phyloP scores from a whole-genome alignment of 2,797 vertebrate species.

The Philypnodon macrostomus region DNA sequence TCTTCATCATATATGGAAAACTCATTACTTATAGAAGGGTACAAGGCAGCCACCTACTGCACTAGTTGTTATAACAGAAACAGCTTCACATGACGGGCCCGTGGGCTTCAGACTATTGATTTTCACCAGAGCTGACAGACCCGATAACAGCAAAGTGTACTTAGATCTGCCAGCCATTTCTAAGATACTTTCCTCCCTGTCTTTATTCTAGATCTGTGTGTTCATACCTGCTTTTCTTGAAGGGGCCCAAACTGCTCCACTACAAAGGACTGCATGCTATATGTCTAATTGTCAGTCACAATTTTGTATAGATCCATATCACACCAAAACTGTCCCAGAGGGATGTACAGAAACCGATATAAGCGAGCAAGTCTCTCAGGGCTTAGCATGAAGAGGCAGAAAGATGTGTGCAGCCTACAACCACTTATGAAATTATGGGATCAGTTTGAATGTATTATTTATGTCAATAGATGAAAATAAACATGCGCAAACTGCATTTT shows the following conservation, averaged over 20 bases:
- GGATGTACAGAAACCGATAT: too few species aligned
- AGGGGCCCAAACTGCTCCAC: constrained; percentile 38
- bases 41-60: constrained; percentile 55
- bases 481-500: too few species aligned
- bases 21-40: constrained; percentile 62
- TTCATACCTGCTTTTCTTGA: constrained; percentile 39
- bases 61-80: constrained; percentile 60
- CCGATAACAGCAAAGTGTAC: constrained; percentile 65
- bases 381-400: too few species aligned
- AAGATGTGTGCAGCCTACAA: too few species aligned
- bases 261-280: constrained; percentile 33
- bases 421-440: too few species aligned
- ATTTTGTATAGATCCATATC: constrained; percentile 26
- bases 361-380: too few species aligned
- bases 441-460: too few species aligned
- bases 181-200: constrained; percentile 35
- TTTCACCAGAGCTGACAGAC: constrained; percentile 65
- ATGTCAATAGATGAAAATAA: too few species aligned
- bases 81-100: constrained; percentile 51
- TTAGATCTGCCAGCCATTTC: constrained; percentile 55
- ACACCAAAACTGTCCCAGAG: neutral
- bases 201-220: constrained; percentile 45
- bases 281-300: constrained; percentile 56
- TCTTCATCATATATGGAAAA: constrained; percentile 54
- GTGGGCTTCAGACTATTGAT: constrained; percentile 65